A percentile compares a stretch with the other conserved stretches of the same genome.
phyloP scores from a whole-genome alignment of 1,140 invertebrate genomes.

The Bombus superbus region DNA sequence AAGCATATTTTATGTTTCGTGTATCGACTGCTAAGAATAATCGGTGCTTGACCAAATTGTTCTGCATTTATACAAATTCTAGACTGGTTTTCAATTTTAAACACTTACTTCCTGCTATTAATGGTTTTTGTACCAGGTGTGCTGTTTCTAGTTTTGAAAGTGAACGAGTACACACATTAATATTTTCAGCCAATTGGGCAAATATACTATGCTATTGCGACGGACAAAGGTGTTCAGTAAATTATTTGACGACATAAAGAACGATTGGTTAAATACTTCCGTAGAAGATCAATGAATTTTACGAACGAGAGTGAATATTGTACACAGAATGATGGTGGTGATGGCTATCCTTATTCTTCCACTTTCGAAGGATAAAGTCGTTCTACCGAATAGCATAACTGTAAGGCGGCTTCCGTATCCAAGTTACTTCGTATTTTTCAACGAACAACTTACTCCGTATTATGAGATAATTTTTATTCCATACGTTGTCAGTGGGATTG shows the following conservation, averaged over 20 bases:
- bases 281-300: conserved; percentile 43
- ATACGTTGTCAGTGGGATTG: conserved; percentile 50
- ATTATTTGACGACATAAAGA: conserved; percentile 29
- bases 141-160: conserved; percentile 24
- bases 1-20: not conserved
- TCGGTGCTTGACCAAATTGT: not conserved
- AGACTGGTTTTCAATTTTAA: not conserved
- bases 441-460: conserved; percentile 34
- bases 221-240: conserved; percentile 52
- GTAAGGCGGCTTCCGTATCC: conserved; percentile 49
- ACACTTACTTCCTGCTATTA: conserved; percentile 2
- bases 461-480: conserved; percentile 63
- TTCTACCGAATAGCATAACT: conserved; percentile 45
- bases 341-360: conserved; percentile 48
- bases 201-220: conserved; percentile 63
- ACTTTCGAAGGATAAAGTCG: conserved; percentile 44
- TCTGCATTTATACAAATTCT: not conserved
- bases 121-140: conserved; percentile 27
- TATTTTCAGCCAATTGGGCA: conserved; percentile 62
- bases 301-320: conserved; percentile 32
- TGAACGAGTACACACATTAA: conserved; percentile 55
- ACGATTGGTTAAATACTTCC: conserved; percentile 37
- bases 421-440: conserved; percentile 52
- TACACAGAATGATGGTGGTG: conserved; percentile 36
- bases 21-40: not conserved